These are phyloP conservation scores for Lithobates sylvaticus DNA, from an alignment of 2,797 vertebrate genomes.

Conservation along the genomic window DNA sequence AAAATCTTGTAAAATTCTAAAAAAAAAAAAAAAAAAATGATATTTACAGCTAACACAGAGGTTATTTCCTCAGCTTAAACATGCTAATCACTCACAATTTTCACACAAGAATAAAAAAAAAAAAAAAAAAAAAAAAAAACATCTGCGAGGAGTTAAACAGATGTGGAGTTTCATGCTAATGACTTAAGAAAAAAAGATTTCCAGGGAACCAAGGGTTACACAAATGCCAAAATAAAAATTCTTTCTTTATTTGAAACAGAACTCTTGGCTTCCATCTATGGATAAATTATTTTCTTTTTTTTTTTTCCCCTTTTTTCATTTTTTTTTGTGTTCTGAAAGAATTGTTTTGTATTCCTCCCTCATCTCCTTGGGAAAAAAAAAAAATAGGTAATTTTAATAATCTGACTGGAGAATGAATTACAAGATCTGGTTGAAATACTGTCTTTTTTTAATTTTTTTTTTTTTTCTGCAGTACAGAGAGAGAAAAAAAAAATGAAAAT, in stretches of 20 bases:
- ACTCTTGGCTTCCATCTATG: constrained; percentile 65
- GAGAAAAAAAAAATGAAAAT: constrained; percentile 69
- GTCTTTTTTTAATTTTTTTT: constrained; percentile 33
- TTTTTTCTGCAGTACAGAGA: constrained; percentile 23
- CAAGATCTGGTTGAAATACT: constrained; percentile 61
- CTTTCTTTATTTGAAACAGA: constrained; percentile 70
- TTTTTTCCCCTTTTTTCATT: constrained; percentile 66
- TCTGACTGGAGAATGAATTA: constrained; percentile 65
- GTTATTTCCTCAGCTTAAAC: not conserved
- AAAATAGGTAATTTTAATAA: constrained; percentile 72
- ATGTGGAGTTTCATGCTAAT: constrained; percentile 61
- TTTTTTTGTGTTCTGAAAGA: constrained; percentile 64
- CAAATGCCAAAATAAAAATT: constrained; percentile 71
- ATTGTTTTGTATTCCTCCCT: constrained; percentile 63
- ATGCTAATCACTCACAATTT: constrained; percentile 12
- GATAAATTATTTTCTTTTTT: constrained; percentile 68
- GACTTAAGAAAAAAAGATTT: constrained; percentile 5
- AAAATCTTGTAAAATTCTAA: not conserved
- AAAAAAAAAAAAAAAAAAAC: not conserved
- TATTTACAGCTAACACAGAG: not conserved
- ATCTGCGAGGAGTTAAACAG: constrained; percentile 61
- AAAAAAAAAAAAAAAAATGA: not conserved
- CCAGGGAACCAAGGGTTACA: constrained; percentile 59
- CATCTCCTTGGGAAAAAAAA: constrained; percentile 55
- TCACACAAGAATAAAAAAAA: constrained; percentile 6